phyloP scores from a whole-genome alignment of 1,140 invertebrate genomes.

The Tetragonula clypearis region DNA sequence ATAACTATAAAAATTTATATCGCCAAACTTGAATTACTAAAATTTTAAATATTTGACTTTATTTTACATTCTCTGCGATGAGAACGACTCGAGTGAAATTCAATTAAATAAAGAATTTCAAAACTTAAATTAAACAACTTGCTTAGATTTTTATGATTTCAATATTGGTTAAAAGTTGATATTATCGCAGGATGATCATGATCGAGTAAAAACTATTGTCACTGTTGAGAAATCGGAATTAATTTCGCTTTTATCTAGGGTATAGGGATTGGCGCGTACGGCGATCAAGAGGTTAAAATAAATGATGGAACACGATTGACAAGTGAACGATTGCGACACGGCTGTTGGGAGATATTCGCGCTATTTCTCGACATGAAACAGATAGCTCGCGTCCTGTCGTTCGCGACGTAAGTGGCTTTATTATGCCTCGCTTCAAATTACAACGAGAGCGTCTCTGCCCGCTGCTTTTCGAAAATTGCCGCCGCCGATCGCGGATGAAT shows the following conservation, averaged over 20 bases:
- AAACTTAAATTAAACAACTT: too few relatives aligned
- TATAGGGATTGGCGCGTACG: too few relatives aligned
- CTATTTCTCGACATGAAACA: background rate
- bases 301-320: slow-evolving; percentile 16
- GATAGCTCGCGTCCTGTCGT: background rate
- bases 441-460: slow-evolving; percentile 18
- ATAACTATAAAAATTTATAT: too few relatives aligned
- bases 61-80: too few relatives aligned
- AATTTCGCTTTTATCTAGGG: too few relatives aligned
- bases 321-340: background rate
- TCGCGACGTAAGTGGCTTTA: slow-evolving; percentile 46
- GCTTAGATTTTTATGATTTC: background rate
- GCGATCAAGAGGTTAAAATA: background rate
- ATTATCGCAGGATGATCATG: slow-evolving; percentile 61
- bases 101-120: too few relatives aligned
- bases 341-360: background rate
- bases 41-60: too few relatives aligned
- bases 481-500: slow-evolving; percentile 40
- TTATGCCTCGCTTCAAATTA: slow-evolving; percentile 61
- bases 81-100: too few relatives aligned
- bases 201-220: slow-evolving; percentile 64
- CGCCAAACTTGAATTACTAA: too few relatives aligned
- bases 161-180: too few relatives aligned
- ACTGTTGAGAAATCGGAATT: too few relatives aligned
- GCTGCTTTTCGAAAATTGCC: slow-evolving; percentile 52